Conservation (phyloP, 2,888 invertebrate genomes). For the Blomia tropicalis region DNA sequence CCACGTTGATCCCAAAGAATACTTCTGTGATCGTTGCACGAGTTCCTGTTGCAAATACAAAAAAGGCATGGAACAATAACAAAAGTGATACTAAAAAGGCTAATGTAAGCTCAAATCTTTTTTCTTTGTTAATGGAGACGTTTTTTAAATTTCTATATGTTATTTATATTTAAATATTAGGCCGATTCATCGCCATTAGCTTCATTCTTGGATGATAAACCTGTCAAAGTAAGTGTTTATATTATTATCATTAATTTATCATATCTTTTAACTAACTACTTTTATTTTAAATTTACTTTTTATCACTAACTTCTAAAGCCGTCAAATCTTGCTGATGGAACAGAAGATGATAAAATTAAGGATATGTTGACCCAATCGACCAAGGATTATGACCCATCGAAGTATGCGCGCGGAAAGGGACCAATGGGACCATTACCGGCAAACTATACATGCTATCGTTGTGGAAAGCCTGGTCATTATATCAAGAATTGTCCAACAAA, state of each 20-base stretch:
- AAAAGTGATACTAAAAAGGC: slow-evolving; percentile 2
- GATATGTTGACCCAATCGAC: slow-evolving; percentile 96
- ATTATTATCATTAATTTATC: not conserved
- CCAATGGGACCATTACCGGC: slow-evolving; percentile 51
- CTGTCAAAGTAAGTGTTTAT: not conserved
- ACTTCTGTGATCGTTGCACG: slow-evolving; percentile 86
- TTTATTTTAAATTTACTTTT: not conserved
- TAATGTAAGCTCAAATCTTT: too few relatives aligned
- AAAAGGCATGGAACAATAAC: slow-evolving; percentile 20
- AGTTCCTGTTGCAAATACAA: slow-evolving; percentile 55
- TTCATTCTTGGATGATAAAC: not conserved
- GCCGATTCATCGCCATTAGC: too few relatives aligned
- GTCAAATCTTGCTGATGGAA: slow-evolving; percentile 60
- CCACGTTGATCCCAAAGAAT: slow-evolving; percentile 83
- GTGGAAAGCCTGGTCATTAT: slow-evolving; percentile 90
- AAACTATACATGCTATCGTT: slow-evolving; percentile 85
- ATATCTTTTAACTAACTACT: not conserved
- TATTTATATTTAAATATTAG: not conserved
- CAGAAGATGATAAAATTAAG: slow-evolving; percentile 91
- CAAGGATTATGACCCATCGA: slow-evolving; percentile 87
- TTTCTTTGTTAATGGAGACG: too few relatives aligned
- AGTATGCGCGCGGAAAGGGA: slow-evolving; percentile 45
- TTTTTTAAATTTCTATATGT: not conserved
- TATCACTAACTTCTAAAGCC: not conserved
- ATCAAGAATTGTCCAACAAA: slow-evolving; percentile 81